Evolutionary conservation across 2,113 vertebrate genomes (phyloP).

Genomic region (Panthera uncia): DNA sequence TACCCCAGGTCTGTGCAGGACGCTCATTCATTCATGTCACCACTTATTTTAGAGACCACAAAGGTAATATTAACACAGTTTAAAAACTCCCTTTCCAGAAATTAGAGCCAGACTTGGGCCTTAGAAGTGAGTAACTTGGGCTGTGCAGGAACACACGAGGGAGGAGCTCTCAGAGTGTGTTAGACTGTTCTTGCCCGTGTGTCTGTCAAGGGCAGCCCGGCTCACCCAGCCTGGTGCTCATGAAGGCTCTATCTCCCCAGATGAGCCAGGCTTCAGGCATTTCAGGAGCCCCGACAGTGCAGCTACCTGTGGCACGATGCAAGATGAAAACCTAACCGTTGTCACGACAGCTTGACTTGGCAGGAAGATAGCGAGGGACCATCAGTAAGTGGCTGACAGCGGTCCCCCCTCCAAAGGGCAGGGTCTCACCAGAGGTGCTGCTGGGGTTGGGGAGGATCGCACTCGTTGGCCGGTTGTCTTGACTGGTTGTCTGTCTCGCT

Average conservation of each 20-base stretch:
- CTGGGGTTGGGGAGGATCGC: background rate
- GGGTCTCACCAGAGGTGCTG: too few relatives aligned
- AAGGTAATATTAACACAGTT: background rate
- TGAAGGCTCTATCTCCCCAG: background rate
- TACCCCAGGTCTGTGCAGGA: background rate
- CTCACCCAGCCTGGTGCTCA: background rate
- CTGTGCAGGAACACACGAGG: background rate
- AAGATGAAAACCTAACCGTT: background rate
- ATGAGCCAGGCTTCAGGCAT: background rate
- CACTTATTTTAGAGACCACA: background rate
- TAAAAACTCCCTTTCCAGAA: background rate
- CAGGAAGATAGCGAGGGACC: background rate
- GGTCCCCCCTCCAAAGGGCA: too few relatives aligned
- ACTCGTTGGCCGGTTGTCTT: too few relatives aligned
- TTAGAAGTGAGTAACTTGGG: background rate
- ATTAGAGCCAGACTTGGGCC: background rate
- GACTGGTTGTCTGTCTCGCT: background rate
- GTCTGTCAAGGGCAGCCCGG: background rate
- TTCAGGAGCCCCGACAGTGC: fast-evolving
- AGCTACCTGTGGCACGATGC: background rate
- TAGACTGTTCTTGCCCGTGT: background rate
- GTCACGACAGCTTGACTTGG: background rate
- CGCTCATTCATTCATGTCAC: background rate
- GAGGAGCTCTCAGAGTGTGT: background rate
- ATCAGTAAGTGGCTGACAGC: background rate